phyloP scores from a whole-genome alignment of 2,797 vertebrate species.

The Intellagama lesueurii region DNA sequence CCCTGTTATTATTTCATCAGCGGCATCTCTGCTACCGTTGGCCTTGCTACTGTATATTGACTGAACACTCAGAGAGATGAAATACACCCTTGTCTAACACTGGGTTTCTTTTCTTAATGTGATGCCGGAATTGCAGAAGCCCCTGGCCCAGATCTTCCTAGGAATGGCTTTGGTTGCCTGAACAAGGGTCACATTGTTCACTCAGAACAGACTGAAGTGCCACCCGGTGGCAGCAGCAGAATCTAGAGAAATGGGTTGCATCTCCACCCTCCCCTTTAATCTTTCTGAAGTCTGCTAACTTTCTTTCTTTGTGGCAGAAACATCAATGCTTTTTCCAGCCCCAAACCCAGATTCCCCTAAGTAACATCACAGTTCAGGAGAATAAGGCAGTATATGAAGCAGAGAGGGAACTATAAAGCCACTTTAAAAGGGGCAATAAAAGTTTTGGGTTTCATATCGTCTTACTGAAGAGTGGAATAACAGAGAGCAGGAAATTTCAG shows the following conservation, averaged over 20 bases:
- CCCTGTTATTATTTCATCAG: too few relatives aligned
- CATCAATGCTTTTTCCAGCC: conserved; percentile 66
- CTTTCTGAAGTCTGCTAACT: conserved; percentile 10
- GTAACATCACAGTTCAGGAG: conserved; percentile 69
- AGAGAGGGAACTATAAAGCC: conserved; percentile 79
- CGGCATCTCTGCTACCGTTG: too few relatives aligned
- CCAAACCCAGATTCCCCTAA: conserved; percentile 65
- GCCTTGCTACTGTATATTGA: too few relatives aligned
- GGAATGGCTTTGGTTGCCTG: background rate
- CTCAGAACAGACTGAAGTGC: background rate
- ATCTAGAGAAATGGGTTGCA: background rate
- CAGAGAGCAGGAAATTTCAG: conserved; percentile 84
- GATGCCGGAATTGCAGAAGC: background rate
- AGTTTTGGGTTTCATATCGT: conserved; percentile 85
- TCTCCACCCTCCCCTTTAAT: conserved; percentile 10
- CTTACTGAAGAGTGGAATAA: conserved; percentile 79
- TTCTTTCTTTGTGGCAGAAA: conserved; percentile 15
- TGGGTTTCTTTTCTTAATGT: background rate
- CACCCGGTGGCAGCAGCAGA: background rate
- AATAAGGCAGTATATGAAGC: conserved; percentile 69
- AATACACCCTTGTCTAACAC: background rate
- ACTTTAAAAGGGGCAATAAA: conserved; percentile 84
- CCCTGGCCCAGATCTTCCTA: background rate
- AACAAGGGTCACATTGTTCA: background rate
- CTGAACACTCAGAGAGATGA: too few relatives aligned